These are phyloP conservation scores for Sebastes matsubarae DNA, from an alignment of 2,797 vertebrate genomes.

Conservation along the genomic window DNA sequence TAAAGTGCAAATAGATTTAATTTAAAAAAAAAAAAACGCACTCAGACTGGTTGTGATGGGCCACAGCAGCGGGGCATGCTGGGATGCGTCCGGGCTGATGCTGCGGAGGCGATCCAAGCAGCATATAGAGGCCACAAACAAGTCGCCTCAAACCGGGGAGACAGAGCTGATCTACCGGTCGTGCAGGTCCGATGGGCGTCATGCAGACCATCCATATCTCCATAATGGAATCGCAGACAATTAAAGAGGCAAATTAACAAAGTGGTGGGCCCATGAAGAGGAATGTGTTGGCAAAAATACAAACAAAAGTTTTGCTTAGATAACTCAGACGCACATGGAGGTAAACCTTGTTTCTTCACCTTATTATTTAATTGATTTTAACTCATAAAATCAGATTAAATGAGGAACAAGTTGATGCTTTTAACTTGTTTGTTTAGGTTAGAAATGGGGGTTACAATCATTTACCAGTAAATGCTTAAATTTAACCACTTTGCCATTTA, in stretches of 20 bases:
- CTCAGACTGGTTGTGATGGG: neutral
- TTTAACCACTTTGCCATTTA: neutral
- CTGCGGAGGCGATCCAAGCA: constrained; percentile 15
- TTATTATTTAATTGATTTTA: neutral
- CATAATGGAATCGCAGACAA: constrained; percentile 46
- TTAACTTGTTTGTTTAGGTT: neutral
- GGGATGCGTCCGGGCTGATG: constrained; percentile 25
- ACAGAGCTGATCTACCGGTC: constrained; percentile 17
- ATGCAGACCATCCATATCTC: constrained; percentile 24
- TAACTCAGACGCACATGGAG: neutral
- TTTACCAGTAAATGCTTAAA: neutral
- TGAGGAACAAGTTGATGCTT: neutral
- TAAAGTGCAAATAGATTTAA: constrained; percentile 18
- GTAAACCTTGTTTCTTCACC: neutral
- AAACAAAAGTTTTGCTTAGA: neutral
- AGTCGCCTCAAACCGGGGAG: neutral
- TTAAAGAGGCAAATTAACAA: constrained; percentile 53
- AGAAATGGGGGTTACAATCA: neutral
- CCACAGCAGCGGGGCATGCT: constrained; percentile 40
- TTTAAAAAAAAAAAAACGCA: neutral
- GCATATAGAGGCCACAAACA: constrained; percentile 1
- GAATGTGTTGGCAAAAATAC: neutral
- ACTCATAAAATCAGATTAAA: neutral
- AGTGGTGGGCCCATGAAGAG: constrained; percentile 35
- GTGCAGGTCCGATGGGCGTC: constrained; percentile 13